A percentile compares a stretch with the other conserved stretches of the same genome.
Evolutionary conservation across 2,888 invertebrate species (phyloP).

Genomic region (Spilarctia lutea): DNA sequence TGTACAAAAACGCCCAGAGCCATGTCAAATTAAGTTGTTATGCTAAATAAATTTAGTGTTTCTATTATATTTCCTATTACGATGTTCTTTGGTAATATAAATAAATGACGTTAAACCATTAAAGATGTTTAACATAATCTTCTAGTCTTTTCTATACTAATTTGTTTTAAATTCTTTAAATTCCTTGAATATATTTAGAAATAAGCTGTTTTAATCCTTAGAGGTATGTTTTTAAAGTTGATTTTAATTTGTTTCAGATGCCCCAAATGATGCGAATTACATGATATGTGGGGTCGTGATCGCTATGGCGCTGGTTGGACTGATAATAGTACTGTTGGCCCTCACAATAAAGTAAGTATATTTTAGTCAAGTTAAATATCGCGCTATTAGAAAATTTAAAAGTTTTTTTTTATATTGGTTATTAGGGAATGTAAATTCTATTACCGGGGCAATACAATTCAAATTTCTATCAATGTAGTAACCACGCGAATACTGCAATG

Average conservation of each 20-base stretch:
- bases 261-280: constrained; percentile 93
- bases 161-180: constrained; percentile 21
- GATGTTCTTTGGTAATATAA: constrained; percentile 19
- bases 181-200: constrained; percentile 17
- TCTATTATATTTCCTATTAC: constrained; percentile 34
- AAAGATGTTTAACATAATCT: constrained; percentile 28
- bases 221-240: constrained; percentile 26
- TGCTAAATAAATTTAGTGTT: constrained; percentile 15
- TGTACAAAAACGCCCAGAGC: neutral
- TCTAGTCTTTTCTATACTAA: constrained; percentile 36
- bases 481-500: neutral
- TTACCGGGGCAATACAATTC: neutral
- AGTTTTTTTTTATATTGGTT: neutral
- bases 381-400: neutral
- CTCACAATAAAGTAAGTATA: constrained; percentile 91
- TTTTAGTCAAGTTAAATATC: neutral
- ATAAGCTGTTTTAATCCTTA: constrained; percentile 17
- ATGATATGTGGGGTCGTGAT: constrained; percentile 94
- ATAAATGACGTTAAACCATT: constrained; percentile 30
- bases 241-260: constrained; percentile 89
- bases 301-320: constrained; percentile 93
- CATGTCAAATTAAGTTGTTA: neutral
- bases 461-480: neutral
- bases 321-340: constrained; percentile 92
- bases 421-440: neutral